Conservation (phyloP, 1,140 invertebrate genomes). For the Zaprionus tsacasi region DNA sequence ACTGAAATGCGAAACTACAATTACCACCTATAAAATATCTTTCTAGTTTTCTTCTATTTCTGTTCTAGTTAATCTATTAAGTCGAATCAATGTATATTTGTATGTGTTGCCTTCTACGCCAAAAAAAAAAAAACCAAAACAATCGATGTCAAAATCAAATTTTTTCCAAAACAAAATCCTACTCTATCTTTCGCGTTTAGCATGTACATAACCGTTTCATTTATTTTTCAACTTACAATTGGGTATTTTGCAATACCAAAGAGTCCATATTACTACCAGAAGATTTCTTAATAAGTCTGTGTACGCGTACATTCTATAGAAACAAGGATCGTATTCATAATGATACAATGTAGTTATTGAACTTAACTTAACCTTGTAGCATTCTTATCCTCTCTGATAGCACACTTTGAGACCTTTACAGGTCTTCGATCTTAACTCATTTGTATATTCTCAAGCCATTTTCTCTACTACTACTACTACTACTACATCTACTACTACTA, state of each 20-base stretch:
- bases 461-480: conserved; percentile 14
- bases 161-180: conserved; percentile 16
- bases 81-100: conserved; percentile 52
- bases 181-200: conserved; percentile 48
- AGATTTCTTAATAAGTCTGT: conserved; percentile 84
- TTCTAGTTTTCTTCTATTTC: conserved; percentile 65
- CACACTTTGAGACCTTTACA: neutral
- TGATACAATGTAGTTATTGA: conserved; percentile 16
- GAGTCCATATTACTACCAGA: conserved; percentile 84
- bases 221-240: conserved; percentile 60
- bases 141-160: conserved; percentile 34
- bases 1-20: conserved; percentile 65
- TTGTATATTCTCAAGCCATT: conserved; percentile 19
- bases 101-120: conserved; percentile 55
- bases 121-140: conserved; percentile 33
- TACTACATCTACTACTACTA: neutral
- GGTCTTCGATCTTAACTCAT: neutral
- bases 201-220: conserved; percentile 47
- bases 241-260: conserved; percentile 83
- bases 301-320: conserved; percentile 43
- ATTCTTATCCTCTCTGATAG: conserved; percentile 9
- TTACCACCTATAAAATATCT: conserved; percentile 49
- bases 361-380: conserved; percentile 9
- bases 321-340: conserved; percentile 17
- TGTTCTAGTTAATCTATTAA: conserved; percentile 55